Evolutionary conservation across 2,888 invertebrate genomes (phyloP), one percentile per base, ranked within the genome.

Genomic region (Dugesia japonica): DNA sequence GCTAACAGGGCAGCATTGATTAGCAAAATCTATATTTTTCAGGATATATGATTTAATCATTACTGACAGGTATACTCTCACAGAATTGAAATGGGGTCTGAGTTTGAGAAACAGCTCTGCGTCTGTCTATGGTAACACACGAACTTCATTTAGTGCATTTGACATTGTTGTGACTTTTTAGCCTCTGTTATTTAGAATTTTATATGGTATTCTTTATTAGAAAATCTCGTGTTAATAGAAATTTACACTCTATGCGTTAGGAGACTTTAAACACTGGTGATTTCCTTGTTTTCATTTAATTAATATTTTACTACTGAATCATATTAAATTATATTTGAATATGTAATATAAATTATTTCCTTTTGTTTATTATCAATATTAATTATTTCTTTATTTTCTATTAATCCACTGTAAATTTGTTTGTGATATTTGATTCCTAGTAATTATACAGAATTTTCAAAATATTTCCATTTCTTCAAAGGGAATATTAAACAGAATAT

Each of bases 11-110:
- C 56, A 56, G 56, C n/a, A 4, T 13, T 56, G 56, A 56, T 56
- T 56, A 56, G 56, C 56, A 23, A 56, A n/a, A 13, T 56, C 56
- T 56, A n/a, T 23, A 56, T 56, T 56, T 56, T 56, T 56, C 56
- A 56, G 56, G 56, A 56, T 56, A 56, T 56, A 56, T 56, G 56
- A 56, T 56, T 56, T 56, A 56, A 56, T 56, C 56, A 56, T 56
- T 56, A 56, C 56, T 56, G 56, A 56, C 56, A 56, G 56, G 56
- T 56, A 56, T 56, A 56, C 56, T 56, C n/a, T n/a, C 56, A 56
- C 56, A 56, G 23, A 56, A 56, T 23, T 23, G 56, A 56, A n/a
- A 56, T 56, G 56, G 56, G 23, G 56, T 23, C 56, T 23, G 56
- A 56, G 56, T n/a, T n/a, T 56, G 56, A 1, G 56, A 56, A 4